Conservation (phyloP, 2,113 vertebrate species). For the Gracilinanus agilis region DNA sequence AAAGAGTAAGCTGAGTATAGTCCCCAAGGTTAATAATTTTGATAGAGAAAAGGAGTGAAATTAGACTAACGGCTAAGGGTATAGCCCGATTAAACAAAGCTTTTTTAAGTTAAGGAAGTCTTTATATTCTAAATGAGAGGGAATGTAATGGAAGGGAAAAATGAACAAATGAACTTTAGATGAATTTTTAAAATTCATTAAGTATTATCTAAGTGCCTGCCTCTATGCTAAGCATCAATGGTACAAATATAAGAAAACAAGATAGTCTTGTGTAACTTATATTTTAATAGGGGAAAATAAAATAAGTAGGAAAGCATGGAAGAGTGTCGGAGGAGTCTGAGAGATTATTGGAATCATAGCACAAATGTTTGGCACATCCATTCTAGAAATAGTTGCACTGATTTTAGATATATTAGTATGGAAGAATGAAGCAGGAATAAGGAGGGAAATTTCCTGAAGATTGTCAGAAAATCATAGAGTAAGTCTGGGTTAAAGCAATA, state of each 20-base stretch:
- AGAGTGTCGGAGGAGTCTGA: background rate
- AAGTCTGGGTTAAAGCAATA: background rate
- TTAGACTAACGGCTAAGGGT: background rate
- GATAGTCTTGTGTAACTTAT: background rate
- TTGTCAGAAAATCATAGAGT: background rate
- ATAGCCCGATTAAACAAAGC: background rate
- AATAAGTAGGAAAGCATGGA: background rate
- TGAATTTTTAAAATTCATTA: background rate
- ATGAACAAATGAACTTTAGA: background rate
- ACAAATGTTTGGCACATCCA: background rate
- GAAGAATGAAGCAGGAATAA: background rate
- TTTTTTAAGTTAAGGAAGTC: background rate
- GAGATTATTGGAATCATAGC: background rate
- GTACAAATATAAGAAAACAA: background rate
- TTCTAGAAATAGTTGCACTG: background rate
- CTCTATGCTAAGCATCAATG: background rate
- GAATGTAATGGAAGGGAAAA: background rate
- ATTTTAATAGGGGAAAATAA: background rate
- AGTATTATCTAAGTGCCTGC: background rate
- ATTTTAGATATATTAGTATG: background rate
- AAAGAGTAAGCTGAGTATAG: background rate
- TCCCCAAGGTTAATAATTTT: background rate
- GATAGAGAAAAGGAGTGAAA: background rate
- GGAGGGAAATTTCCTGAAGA: no score
- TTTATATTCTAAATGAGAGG: background rate